Evolutionary conservation across 2,113 vertebrate species (phyloP), one percentile per base, ranked within the genome.

Genomic region (Phoxinus phoxinus): DNA sequence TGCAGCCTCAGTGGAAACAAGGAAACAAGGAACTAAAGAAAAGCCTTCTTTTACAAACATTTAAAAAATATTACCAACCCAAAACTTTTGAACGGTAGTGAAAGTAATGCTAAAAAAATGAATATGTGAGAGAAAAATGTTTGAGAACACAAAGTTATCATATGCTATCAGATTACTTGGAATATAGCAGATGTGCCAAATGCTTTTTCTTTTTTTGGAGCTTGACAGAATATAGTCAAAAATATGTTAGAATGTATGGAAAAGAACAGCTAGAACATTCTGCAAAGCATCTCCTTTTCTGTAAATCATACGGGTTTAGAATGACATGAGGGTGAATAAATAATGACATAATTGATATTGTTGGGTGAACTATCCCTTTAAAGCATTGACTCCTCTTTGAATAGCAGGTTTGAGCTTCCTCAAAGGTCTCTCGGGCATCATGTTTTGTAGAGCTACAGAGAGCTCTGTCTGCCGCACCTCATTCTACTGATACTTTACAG

Each of bases 371-470:
- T 23, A 32, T 65, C 65, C 15, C n/a, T 81, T 80, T 84, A 75
- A 76, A 80, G 58, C 46, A 85, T 59, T 25, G 44, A 83, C 44
- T 80, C 41, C 51, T 87, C 25, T 75, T 56, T 59, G 44, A 53
- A 63, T 82, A 77, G 48, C 30, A 63, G 23, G 48, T 56, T 76
- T 88, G 74, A 53, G 63, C 61, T 9, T 46, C 61, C 59, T 82
- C 56, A 71, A 74, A 86, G 61, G 59, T 83, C 32, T 78, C 59
- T 53, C 11, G n/a, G 21, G 51, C 58, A 32, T 58, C 56, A 35
- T 80, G 41, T 73, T 86, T 85, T 83, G 51, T 56, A 63, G 51
- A 46, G 74, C 41, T 79, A 81, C 46, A 80, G 69, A 73, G 44
- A 56, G 32, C 53, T 44, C 3, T 35, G 69, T 71, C 59, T 72